Evolutionary conservation across 2,888 invertebrate species (phyloP), one percentile per base, ranked within the genome.

Genomic region (Heliconius hortense): DNA sequence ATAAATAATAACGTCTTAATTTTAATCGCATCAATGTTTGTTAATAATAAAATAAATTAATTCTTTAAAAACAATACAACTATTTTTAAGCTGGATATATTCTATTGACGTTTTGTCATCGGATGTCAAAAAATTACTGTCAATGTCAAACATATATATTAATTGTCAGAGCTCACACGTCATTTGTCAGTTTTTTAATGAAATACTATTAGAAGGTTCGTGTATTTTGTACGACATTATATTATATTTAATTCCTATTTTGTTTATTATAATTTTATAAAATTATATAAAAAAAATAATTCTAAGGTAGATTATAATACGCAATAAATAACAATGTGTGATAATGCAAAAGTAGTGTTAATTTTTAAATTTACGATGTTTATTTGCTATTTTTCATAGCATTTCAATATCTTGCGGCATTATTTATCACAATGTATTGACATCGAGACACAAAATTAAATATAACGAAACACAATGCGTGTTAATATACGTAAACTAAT

Each of bases 401-500:
- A 69, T 26, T 69, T 28, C 28, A 21, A 56, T 31, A 69, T 69
- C 31, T 69, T 48, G 28, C n/a, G 31, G 56, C 56, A n/a, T 60
- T 43, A 18, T 43, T 60, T 43, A 39, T 70, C n/a, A 70, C 53
- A 53, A 74, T 74, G 74, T 70, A 39, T 64, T 71, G 64, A 70
- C 26, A 72, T 24, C 70, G 59, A 66, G 28, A 71, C 35, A 76
- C 59, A 43, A 59, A 70, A 62, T 24, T n/a, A 59, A 35, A 26
- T 15, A 21, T 39, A 35, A 64, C 39, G 11, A 35, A 74, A 72
- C 79, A 91, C 85, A 83, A 94, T 94, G 94, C 90, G 94, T 81
- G 73, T 91, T n/a, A 91, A 92, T 81, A 77, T 89, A 63, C 86
- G 86, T 76, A 92, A 89, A 84, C 75, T 91, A 62, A 81, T 87